Evolutionary conservation across 1,140 invertebrate species (phyloP).

Genomic region (Drosophila rufa): DNA sequence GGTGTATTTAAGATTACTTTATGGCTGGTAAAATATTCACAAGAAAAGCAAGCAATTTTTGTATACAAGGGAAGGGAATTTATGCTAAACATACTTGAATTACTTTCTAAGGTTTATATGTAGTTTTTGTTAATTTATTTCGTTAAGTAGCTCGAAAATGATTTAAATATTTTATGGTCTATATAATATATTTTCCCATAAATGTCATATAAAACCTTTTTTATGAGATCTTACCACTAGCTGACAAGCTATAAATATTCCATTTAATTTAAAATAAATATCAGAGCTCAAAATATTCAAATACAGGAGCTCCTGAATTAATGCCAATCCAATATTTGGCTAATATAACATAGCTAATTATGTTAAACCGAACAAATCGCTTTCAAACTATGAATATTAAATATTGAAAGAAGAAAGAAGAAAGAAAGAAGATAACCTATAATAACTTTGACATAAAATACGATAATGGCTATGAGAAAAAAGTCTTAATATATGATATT

Average conservation of each 20-base stretch:
- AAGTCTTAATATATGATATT: neutral
- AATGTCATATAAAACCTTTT: neutral
- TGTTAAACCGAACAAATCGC: neutral
- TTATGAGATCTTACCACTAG: neutral
- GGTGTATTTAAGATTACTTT: neutral
- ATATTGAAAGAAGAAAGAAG: neutral
- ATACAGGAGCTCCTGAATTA: neutral
- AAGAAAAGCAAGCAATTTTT: neutral
- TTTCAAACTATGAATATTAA: neutral
- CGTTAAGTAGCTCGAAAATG: neutral
- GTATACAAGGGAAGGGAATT: neutral
- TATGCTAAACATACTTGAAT: fast-evolving
- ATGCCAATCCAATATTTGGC: neutral
- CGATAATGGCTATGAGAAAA: neutral
- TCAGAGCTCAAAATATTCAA: neutral
- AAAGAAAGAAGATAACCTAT: neutral
- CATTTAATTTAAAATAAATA: neutral
- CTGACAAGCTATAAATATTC: neutral
- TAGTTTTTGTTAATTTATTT: neutral
- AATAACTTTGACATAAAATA: neutral
- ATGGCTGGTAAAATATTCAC: neutral
- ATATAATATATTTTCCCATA: neutral
- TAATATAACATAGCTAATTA: neutral
- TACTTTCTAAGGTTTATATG: neutral
- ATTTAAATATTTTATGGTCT: neutral